Conservation (phyloP, 1,140 invertebrate species). For the Agraylea sexmaculata region DNA sequence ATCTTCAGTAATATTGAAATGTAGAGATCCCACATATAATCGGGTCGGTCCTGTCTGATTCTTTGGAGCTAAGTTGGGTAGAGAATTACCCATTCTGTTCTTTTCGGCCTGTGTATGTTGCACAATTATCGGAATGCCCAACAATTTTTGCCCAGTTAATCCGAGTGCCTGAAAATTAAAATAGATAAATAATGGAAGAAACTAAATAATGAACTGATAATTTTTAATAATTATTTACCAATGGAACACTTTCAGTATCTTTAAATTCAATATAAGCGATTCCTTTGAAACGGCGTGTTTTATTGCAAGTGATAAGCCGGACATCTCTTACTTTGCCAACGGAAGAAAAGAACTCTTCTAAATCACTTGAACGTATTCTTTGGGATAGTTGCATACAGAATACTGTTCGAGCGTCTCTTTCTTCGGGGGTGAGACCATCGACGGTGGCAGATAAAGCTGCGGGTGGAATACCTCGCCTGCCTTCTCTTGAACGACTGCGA, state of each 20-base stretch:
- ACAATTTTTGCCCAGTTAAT: conserved; percentile 87
- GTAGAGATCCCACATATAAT: conserved; percentile 93
- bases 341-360: conserved; percentile 98
- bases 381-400: conserved; percentile 97
- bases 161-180: conserved; percentile 71
- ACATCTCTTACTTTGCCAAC: conserved; percentile 99
- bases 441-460: conserved; percentile 20
- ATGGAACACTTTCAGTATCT: conserved; percentile 92
- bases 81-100: conserved; percentile 82
- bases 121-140: conserved; percentile 96
- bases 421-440: conserved; percentile 88
- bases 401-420: conserved; percentile 94
- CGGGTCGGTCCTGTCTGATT: conserved; percentile 85
- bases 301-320: conserved; percentile 96
- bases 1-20: conserved; percentile 98
- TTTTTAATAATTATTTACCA: conserved; percentile 48
- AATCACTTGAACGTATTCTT: conserved; percentile 83
- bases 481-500: conserved; percentile 29
- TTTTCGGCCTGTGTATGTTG: conserved; percentile 98
- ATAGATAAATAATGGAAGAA: conserved; percentile 11
- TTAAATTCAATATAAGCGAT: conserved; percentile 99
- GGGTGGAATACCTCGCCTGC: conserved; percentile 25
- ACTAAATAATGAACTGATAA: conserved; percentile 9
- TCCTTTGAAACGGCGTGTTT: conserved; percentile 96
- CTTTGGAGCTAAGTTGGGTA: conserved; percentile 71